These are phyloP conservation scores for Cyanocitta stelleri DNA, from an alignment of 2,113 vertebrate species.

Conservation along the genomic window DNA sequence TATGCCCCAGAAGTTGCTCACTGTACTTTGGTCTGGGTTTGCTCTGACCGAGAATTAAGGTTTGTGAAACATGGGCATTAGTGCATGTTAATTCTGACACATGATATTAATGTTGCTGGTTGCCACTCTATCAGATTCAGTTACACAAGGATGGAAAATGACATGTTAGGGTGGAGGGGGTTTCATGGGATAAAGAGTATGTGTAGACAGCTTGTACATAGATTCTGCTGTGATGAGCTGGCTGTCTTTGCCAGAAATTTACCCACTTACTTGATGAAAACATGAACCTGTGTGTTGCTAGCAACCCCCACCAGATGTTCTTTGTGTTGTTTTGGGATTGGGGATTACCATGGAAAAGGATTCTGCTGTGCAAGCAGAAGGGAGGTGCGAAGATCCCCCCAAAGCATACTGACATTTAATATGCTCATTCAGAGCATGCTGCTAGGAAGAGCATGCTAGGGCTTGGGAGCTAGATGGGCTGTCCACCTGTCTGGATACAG, in stretches of 20 bases:
- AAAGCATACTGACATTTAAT: neutral
- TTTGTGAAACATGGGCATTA: neutral
- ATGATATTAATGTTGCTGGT: neutral
- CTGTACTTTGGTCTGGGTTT: neutral
- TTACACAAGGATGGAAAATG: neutral
- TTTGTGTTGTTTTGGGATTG: neutral
- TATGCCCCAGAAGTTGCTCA: neutral
- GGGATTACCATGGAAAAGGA: neutral
- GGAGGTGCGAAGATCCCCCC: neutral
- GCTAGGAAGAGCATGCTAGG: rapidly evolving
- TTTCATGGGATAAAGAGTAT: neutral
- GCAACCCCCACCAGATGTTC: neutral
- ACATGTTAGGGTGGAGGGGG: neutral
- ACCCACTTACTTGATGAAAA: neutral
- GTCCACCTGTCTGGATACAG: neutral
- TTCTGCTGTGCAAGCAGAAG: neutral
- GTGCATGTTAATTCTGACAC: neutral
- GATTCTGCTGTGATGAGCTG: neutral
- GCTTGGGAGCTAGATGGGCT: neutral
- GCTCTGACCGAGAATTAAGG: neutral
- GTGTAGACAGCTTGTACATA: neutral
- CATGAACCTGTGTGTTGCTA: neutral
- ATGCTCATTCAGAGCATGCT: neutral
- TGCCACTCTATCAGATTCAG: neutral
- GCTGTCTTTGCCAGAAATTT: neutral